Base-by-base conservation (phyloP, 2,888 invertebrate species). In the Pheosia tremula region DNA sequence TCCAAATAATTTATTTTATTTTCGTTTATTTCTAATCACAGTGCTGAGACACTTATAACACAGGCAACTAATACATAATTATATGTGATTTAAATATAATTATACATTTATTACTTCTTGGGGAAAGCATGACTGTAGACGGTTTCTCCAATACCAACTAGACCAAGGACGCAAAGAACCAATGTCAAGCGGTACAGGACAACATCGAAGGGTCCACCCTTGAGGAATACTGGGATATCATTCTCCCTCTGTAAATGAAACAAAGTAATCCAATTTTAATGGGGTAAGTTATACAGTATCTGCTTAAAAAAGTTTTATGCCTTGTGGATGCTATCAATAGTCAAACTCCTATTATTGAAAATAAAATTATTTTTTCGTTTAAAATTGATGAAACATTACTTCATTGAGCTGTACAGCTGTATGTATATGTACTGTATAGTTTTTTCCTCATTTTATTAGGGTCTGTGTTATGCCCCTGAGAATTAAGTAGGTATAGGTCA, bases 151-250 rank as follows among this genome's bases (percentile, higher is more conserved):
- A 92, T 79, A 47, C 91, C 89, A 62, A 78, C 36, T 0, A 94
- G 60, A 6, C 92, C 94, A 11, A 87, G 65, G 45, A 89, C 69
- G 64, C 93, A 89, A 56, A 94, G 82, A 57, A 82, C 82, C 80
- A 91, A 66, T n/a, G 94, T 93, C 10, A 91, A 57, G 38, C 91
- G 90, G 78, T 91, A 92, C 60, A 95, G 77, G 11, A 95, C 71
- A 65, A 75, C 89, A 69, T 95, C 95, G 7, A 85, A 60, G 2
- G 94, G 84, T 57, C 95, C 95, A 41, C 93, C 94, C 81, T 95
- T 95, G 75, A 95, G 82, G 87, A 94, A 94, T 4, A 95, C 91
- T 0, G 95, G 95, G 5, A 92, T 75, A 66, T 94, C 95, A 86
- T 95, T 94, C 6, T 95, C 94, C 85, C 90, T 89, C 95, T 95